These are phyloP conservation scores for Daubentonia madagascariensis DNA, from an alignment of 2,113 vertebrate genomes.

Conservation along the genomic window DNA sequence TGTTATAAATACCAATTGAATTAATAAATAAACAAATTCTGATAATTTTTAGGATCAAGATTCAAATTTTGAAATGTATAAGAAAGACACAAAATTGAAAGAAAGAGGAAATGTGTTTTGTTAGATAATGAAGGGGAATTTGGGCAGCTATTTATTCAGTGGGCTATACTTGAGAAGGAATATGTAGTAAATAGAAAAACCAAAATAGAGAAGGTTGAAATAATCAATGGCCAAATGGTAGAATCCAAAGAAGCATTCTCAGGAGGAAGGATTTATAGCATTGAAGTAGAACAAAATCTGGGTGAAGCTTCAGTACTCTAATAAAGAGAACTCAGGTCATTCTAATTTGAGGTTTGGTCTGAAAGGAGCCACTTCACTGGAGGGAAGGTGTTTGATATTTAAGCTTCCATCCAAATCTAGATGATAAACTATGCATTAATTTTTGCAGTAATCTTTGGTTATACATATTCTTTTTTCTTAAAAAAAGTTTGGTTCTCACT, in stretches of 20 bases:
- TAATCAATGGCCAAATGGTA: background rate
- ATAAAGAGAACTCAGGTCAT: background rate
- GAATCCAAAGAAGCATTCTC: background rate
- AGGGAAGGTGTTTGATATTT: background rate
- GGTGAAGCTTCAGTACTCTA: background rate
- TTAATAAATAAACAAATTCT: background rate
- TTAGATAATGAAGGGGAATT: background rate
- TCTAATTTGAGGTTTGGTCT: background rate
- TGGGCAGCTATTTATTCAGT: background rate
- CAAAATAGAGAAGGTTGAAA: background rate
- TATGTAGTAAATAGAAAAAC: background rate
- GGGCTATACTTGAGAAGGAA: background rate
- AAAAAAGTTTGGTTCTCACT: background rate
- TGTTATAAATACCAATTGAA: background rate
- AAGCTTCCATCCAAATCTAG: background rate
- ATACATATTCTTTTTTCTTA: background rate
- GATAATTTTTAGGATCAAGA: background rate
- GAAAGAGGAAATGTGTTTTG: background rate
- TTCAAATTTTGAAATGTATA: background rate
- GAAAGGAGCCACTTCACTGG: background rate
- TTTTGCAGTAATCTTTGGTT: background rate
- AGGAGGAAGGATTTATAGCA: background rate
- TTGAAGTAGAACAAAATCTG: background rate
- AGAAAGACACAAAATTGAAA: background rate
- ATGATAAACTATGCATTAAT: background rate